These are phyloP conservation scores for Amphipoea oculea DNA, from an alignment of 2,888 invertebrate species.

Conservation along the genomic window DNA sequence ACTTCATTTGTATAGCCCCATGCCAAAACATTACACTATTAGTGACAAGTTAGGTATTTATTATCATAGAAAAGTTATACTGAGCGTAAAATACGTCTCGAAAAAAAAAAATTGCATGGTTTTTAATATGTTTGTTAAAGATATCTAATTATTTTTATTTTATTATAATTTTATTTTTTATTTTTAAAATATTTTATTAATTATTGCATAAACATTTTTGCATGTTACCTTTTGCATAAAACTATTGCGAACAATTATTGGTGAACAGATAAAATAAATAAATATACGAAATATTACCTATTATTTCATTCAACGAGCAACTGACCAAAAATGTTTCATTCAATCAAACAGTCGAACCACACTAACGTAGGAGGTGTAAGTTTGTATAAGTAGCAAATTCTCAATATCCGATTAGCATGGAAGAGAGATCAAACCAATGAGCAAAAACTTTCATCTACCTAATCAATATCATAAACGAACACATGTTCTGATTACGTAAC, in stretches of 20 bases:
- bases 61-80: background rate
- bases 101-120: background rate
- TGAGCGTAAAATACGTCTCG: background rate
- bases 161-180: too few relatives aligned
- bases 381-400: constrained; percentile 16
- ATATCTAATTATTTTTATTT: background rate
- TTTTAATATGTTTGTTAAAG: background rate
- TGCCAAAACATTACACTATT: background rate
- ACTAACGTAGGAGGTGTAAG: background rate
- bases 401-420: constrained; percentile 39
- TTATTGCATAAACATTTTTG: too few relatives aligned
- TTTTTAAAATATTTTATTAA: too few relatives aligned
- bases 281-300: background rate
- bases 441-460: constrained; percentile 45
- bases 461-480: constrained; percentile 46
- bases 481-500: constrained; percentile 55
- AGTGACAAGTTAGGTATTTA: background rate
- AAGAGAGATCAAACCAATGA: constrained; percentile 46
- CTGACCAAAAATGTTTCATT: background rate
- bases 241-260: too few relatives aligned
- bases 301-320: background rate
- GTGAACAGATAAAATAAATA: too few relatives aligned
- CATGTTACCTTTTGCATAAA: too few relatives aligned
- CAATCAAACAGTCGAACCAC: background rate
- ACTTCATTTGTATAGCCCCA: too few relatives aligned